These are phyloP conservation scores for Ataeniobius toweri DNA, from an alignment of 2,797 vertebrate genomes.

Conservation along the genomic window DNA sequence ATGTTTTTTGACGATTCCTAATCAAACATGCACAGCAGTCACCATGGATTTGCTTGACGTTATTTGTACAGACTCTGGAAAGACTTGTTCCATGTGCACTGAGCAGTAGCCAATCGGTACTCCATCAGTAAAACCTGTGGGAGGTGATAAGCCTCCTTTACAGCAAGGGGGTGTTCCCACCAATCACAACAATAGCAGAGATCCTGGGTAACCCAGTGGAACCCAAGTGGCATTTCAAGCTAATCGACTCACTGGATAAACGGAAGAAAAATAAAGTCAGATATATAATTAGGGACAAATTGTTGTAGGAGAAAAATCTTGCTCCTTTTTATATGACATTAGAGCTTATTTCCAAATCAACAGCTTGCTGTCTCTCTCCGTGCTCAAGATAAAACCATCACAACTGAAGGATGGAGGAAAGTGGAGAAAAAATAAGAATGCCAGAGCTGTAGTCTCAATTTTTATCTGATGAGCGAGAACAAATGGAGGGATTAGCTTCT, in stretches of 20 bases:
- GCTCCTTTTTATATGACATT: constrained; percentile 69
- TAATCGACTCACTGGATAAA: constrained; percentile 20
- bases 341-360: constrained; percentile 78
- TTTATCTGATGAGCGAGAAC: constrained; percentile 72
- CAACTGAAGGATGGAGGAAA: constrained; percentile 63
- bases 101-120: constrained; percentile 47
- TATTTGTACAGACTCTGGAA: constrained; percentile 50
- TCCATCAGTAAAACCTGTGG: constrained; percentile 54
- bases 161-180: constrained; percentile 45
- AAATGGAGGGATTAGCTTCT: constrained; percentile 72
- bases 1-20: constrained; percentile 46
- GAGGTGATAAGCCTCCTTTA: constrained; percentile 59
- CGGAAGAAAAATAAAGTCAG: background rate
- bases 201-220: constrained; percentile 34
- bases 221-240: constrained; percentile 33
- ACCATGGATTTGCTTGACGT: constrained; percentile 58
- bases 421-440: constrained; percentile 29
- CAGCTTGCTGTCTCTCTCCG: constrained; percentile 61
- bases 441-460: constrained; percentile 59
- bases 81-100: constrained; percentile 36
- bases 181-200: constrained; percentile 41
- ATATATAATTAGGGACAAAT: constrained; percentile 35
- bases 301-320: constrained; percentile 36
- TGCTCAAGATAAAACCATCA: constrained; percentile 70
- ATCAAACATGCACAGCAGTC: constrained; percentile 28